Evolutionary conservation across 2,113 vertebrate genomes (phyloP), one percentile per base, ranked within the genome.

Genomic region (Ondatra zibethicus): DNA sequence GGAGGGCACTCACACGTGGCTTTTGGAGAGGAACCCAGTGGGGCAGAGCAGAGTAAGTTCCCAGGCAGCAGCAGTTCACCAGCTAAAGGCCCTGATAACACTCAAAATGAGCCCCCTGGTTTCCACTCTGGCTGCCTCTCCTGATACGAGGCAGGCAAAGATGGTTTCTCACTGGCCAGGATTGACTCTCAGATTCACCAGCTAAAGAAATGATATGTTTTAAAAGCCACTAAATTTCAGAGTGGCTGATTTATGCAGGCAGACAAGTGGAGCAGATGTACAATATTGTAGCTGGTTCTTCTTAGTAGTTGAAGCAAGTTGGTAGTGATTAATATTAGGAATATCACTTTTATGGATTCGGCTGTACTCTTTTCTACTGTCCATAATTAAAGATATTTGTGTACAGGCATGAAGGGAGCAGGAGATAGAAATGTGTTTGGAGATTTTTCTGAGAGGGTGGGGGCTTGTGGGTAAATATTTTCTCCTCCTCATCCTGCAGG

Each of bases 211-310:
- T 50, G 66, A 65, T 52, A n/a, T 7, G 7, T 50, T 89, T 82
- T 25, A 94, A 94, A 81, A 82, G 52, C 52, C 77, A 80, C 52
- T 73, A 33, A 65, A 17, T 65, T 65, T 82, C 47, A 58, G 33
- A 81, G 33, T 82, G 86, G 93, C 42, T 65, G 82, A 73, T 82
- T 33, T 89, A 94, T 82, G 86, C 65, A 72, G 47, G 55, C 55
- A 33, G 93, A 65, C 73, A 89, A 42, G 33, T 85, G 55, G 93
- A 89, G n/a, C 66, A 94, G 52, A 73, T 70, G 72, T 27, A 77
- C 61, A 36, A 61, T 29, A 66, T 11, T 19, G 85, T n/a, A 23
- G 55, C 17, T 81, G 52, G 52, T 31, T 25, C 68, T 73, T 89
- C 47, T 63, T 19, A 19, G 45, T 17, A 73, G 65, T 65, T 63